Conservation (phyloP, 2,797 vertebrate genomes). For the Paramormyrops hopkinsi region DNA sequence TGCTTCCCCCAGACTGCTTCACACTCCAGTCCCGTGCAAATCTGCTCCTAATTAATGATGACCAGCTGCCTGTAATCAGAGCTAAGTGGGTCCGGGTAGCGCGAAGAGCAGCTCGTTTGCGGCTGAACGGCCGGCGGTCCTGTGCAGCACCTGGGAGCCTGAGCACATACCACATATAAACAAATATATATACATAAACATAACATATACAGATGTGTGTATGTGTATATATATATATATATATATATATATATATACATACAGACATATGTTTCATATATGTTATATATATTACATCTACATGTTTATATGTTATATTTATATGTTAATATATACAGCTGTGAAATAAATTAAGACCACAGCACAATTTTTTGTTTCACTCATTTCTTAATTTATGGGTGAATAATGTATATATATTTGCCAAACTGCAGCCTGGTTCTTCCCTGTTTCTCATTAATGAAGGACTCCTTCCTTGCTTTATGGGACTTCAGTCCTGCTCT, state of each 20-base stretch:
- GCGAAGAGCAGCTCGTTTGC: neutral
- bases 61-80: conserved; percentile 8
- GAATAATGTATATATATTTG: too few relatives aligned
- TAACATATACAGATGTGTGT: neutral
- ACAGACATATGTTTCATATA: neutral
- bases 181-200: neutral
- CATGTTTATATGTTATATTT: neutral
- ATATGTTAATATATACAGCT: neutral
- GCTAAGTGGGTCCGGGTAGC: neutral
- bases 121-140: neutral
- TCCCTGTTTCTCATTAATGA: too few relatives aligned
- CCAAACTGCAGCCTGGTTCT: too few relatives aligned
- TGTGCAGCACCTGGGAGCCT: neutral
- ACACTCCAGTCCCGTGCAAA: neutral
- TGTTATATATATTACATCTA: neutral
- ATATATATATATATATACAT: too few relatives aligned
- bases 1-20: neutral
- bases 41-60: conserved; percentile 7
- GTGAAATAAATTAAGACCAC: neutral
- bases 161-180: neutral
- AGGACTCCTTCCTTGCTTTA: too few relatives aligned
- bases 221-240: neutral
- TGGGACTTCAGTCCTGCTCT: too few relatives aligned
- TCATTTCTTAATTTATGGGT: neutral
- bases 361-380: neutral